Evolutionary conservation across 2,113 vertebrate genomes (phyloP).

Genomic region (Lucifuga dentata): DNA sequence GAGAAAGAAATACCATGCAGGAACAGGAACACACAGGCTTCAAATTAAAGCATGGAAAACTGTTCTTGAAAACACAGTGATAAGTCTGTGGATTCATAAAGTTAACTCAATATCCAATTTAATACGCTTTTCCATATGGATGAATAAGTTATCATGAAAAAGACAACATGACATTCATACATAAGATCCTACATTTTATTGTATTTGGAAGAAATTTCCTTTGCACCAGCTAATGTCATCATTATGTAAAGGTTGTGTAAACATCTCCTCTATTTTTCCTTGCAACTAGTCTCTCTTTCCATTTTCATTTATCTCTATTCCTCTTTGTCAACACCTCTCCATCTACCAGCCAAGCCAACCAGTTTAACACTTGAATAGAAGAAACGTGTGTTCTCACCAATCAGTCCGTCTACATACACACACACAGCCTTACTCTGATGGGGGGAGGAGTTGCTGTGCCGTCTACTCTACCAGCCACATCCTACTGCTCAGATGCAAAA

Average conservation of each 20-base stretch:
- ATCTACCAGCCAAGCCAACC: constrained; percentile 17
- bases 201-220: background rate
- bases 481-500: constrained; percentile 58
- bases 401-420: constrained; percentile 67
- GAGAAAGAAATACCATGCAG: constrained; percentile 1
- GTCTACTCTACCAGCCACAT: constrained; percentile 61
- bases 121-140: constrained; percentile 5
- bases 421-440: constrained; percentile 62
- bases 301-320: constrained; percentile 42
- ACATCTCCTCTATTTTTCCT: constrained; percentile 6
- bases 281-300: constrained; percentile 28
- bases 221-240: background rate
- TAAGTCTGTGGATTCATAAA: background rate
- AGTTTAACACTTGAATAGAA: constrained; percentile 47
- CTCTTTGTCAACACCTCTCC: background rate
- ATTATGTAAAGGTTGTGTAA: constrained; percentile 6
- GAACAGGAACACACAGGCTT: background rate
- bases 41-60: constrained; percentile 10
- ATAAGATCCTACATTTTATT: background rate
- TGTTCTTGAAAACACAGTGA: constrained; percentile 15
- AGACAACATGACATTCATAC: background rate
- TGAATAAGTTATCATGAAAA: background rate
- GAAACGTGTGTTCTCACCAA: constrained; percentile 61
- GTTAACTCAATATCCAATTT: background rate
- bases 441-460: constrained; percentile 39